These are phyloP conservation scores for Dreissena polymorpha DNA, from an alignment of 1,140 invertebrate genomes.

Conservation along the genomic window DNA sequence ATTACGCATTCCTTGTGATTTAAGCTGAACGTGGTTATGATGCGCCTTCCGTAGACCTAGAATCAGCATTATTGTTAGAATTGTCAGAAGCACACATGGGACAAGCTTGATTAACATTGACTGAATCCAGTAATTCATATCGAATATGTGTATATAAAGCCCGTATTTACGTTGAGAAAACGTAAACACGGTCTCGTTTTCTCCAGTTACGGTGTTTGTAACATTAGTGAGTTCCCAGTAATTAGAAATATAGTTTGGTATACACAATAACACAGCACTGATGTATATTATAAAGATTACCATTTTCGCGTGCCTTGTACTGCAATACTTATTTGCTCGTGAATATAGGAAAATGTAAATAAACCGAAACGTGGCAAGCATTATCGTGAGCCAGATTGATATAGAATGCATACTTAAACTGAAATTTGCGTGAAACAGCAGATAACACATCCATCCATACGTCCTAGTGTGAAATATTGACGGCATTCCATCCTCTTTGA, in stretches of 20 bases:
- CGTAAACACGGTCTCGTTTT: conserved; percentile 30
- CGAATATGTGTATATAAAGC: conserved; percentile 39
- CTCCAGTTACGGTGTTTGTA: conserved; percentile 9
- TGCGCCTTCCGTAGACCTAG: conserved; percentile 80
- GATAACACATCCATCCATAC: conserved; percentile 71
- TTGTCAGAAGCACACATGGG: conserved; percentile 80
- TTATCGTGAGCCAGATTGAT: conserved; percentile 95
- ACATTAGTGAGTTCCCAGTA: conserved; percentile 23
- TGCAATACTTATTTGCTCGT: conserved; percentile 87
- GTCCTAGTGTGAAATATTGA: conserved; percentile 53
- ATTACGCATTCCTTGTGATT: conserved; percentile 71
- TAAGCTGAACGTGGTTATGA: conserved; percentile 73
- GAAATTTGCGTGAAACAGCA: conserved; percentile 84
- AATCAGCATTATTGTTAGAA: conserved; percentile 79
- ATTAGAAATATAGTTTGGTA: conserved; percentile 86
- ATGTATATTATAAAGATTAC: conserved; percentile 88
- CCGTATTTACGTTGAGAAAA: conserved; percentile 22
- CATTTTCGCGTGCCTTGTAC: conserved; percentile 85
- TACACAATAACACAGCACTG: conserved; percentile 87
- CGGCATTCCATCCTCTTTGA: conserved; percentile 59
- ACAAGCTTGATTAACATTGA: conserved; percentile 78
- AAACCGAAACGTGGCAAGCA: conserved; percentile 95
- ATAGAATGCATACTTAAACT: conserved; percentile 92
- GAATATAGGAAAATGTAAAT: conserved; percentile 91
- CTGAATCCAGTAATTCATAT: conserved; percentile 76